Conservation (phyloP, 2,888 invertebrate species). For the Tridacna gigas region DNA sequence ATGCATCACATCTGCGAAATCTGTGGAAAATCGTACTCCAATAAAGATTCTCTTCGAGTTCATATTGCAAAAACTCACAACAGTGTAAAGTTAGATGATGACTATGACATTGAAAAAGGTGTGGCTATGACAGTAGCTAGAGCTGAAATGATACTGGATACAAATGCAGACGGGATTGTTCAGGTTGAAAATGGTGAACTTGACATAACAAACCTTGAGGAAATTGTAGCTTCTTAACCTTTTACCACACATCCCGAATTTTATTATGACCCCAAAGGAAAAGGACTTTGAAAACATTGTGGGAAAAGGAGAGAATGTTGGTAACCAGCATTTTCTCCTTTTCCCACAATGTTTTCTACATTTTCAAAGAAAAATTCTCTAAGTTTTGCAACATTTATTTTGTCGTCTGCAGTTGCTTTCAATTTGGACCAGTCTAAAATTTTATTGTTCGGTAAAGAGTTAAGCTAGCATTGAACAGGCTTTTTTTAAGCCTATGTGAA, state of each 20-base stretch:
- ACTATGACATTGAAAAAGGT: not conserved
- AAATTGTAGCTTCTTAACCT: no score
- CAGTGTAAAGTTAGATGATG: not conserved
- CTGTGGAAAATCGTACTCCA: not conserved
- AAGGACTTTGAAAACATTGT: not conserved
- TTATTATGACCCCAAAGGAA: not conserved
- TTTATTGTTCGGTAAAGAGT: not conserved
- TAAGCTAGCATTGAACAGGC: no score
- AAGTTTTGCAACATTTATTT: no score
- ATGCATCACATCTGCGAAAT: not conserved
- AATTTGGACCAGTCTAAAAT: no score
- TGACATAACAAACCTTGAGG: no score
- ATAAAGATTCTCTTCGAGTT: not conserved
- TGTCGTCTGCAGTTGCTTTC: no score
- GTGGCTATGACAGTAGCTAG: no score
- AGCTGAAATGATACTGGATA: no score
- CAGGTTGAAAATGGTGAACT: no score
- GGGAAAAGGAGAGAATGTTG: not conserved
- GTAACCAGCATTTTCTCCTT: not conserved
- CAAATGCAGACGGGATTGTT: no score
- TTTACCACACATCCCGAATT: not conserved
- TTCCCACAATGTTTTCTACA: not conserved
- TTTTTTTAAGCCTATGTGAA: no score
- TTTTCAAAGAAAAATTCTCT: no score
- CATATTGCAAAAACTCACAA: slow-evolving; percentile 4